These are phyloP conservation scores for Synaphobranchus kaupii DNA, from an alignment of 2,797 vertebrate species.

Conservation along the genomic window DNA sequence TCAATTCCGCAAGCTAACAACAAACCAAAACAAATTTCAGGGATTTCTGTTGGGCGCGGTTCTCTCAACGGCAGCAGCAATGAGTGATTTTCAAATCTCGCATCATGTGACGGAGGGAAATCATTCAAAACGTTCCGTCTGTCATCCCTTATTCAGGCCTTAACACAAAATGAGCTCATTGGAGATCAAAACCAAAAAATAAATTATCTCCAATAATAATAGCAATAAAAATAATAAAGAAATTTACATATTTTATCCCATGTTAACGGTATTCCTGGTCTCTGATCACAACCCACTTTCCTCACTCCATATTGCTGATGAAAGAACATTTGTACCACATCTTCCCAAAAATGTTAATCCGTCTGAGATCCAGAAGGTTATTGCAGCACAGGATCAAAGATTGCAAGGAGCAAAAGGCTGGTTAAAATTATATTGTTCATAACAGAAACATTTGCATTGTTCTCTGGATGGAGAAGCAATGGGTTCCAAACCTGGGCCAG, in stretches of 20 bases:
- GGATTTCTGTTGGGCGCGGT: not conserved
- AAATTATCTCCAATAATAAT: no score
- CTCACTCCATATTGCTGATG: not conserved
- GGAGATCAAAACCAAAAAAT: no score
- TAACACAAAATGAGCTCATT: no score
- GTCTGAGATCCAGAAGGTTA: slow-evolving; percentile 1
- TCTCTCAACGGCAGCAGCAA: not conserved
- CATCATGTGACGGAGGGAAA: no score
- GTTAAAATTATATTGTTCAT: not conserved
- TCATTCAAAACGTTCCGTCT: no score
- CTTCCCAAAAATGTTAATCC: not conserved
- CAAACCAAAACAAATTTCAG: not conserved
- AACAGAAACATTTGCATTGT: not conserved
- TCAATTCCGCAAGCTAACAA: not conserved
- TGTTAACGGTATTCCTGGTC: slow-evolving; percentile 39
- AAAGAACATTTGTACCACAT: not conserved
- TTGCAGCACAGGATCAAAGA: not conserved
- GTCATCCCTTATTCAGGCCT: no score
- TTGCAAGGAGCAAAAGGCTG: no score
- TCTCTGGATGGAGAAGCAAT: not conserved
- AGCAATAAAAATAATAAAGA: slow-evolving; percentile 36
- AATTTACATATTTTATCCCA: slow-evolving; percentile 43
- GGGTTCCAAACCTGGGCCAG: no score
- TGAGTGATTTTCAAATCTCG: not conserved
- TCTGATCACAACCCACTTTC: slow-evolving; percentile 37